Evolutionary conservation across 2,113 vertebrate species (phyloP), one percentile per base, ranked within the genome.

Genomic region (Sorex araneus): DNA sequence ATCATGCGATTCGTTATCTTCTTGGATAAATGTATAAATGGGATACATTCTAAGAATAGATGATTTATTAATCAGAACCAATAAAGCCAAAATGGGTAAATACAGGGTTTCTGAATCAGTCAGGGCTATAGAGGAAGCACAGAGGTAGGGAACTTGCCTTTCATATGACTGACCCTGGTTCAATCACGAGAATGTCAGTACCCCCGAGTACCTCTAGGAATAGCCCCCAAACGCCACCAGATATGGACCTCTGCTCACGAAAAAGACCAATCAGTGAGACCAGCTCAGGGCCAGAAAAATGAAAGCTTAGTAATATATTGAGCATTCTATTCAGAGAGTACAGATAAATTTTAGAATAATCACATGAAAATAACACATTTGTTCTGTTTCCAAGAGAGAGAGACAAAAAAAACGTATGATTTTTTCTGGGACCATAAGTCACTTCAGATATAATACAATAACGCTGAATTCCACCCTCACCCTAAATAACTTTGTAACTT

Each of bases 21-120:
- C 19, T 71, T n/a, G 28, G 23, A 91, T 13, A 71, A 60, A 40
- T n/a, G 28, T 19, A 91, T 13, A 71, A 60, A 40, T 21, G 40
- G 23, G 23, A 74, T 74, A 10, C 54, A 80, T 84, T 6, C 32
- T 84, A 36, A 67, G 70, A 90, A 87, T 92, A 89, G 27, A 23
- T 60, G 30, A 45, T 82, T 87, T 1, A 12, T 67, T 70, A 40
- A 70, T 92, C 74, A 66, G 11, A 92, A 79, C 13, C 50, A 36
- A n/a, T 74, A 80, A 82, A 25, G 36, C 6, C 76, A 2, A 23
- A 25, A 1, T 71, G 12, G 54, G 28, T 21, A 81, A 74, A 28
- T 43, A 36, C 19, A 64, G 36, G 13, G n/a, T n/a, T 2, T 30
- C 78, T 91, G 23, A 34, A 30, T 2, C 67, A 11, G 30, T 4